These are phyloP conservation scores for Spilogale gracilis DNA, from an alignment of 2,113 vertebrate species.

Conservation along the genomic window DNA sequence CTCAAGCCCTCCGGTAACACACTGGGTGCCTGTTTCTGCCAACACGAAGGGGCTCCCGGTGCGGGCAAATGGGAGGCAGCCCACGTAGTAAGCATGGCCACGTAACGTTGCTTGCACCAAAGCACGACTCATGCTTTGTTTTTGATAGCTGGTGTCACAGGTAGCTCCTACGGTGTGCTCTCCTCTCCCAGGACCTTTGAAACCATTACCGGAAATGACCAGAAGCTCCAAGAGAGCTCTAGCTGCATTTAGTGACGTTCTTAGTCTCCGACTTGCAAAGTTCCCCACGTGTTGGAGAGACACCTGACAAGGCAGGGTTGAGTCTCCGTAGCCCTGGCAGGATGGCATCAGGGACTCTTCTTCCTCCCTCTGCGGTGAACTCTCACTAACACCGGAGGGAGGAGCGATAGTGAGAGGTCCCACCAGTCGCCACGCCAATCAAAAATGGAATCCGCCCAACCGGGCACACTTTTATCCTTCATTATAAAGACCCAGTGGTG, in stretches of 20 bases:
- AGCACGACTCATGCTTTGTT: neutral
- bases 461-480: accelerated
- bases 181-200: neutral
- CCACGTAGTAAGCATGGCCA: accelerated
- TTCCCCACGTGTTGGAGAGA: neutral
- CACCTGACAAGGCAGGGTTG: neutral
- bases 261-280: neutral
- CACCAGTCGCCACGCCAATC: neutral
- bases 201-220: neutral
- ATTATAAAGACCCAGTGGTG: neutral
- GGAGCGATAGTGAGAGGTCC: neutral
- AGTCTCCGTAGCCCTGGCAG: neutral
- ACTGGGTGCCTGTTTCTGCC: neutral
- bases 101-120: neutral
- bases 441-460: neutral
- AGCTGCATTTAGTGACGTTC: accelerated
- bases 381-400: neutral
- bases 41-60: accelerated
- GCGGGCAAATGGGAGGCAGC: accelerated
- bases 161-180: neutral
- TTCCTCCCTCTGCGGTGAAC: neutral
- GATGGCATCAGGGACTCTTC: neutral
- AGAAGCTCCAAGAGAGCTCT: neutral
- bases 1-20: neutral
- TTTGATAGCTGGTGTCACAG: neutral